Evolutionary conservation across 2,113 vertebrate genomes (phyloP), one percentile per base, ranked within the genome.

Genomic region (Oryzias curvinotus): DNA sequence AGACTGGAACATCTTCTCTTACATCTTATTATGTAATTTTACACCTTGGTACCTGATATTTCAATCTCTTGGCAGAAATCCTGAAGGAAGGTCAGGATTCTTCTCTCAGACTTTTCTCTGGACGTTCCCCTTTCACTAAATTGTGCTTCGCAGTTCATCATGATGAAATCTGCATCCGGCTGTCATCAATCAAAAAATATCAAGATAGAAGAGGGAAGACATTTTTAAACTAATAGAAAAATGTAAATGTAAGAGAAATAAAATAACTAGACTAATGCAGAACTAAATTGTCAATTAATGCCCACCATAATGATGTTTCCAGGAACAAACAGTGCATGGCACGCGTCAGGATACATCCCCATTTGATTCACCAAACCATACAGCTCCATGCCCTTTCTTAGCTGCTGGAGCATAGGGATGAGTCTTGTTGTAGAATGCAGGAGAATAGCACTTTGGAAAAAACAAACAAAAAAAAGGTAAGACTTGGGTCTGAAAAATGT

Each of bases 91-190:
- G 23, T 51, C 12, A 21, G 21, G 14, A 52, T 52, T 25, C 16
- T 52, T 16, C 15, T 51, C 49, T 51, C 49, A 10, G 49, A 3
- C 23, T 18, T 51, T 23, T 23, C 51, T 28, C 4, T 42, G 30
- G 53, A 55, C 19, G 53, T 55, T 36, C 30, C 53, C 53, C 42
- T 55, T 42, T 55, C 53, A 55, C 36, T 55, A 12, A 42, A 55
- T 25, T 42, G 53, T 19, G 53, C 30, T 8, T 42, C n/a, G 26
- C 52, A 55, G 25, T 19, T 42, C 53, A 55, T 42, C 53, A 41
- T 42, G 3, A 36, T n/a, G 52, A 54, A 54, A 36, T n/a, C 15
- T 10, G 17, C 15, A 54, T 17, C 52, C 15, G 8, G 16, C 16
- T 54, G 8, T 18, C 8, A 30, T 36, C 6, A 54, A 18, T 14